Percentiles rank a stretch among this genome's conserved stretches.
These are phyloP conservation scores for Carcina quercana DNA, from an alignment of 2,888 invertebrate species.

Conservation along the genomic window DNA sequence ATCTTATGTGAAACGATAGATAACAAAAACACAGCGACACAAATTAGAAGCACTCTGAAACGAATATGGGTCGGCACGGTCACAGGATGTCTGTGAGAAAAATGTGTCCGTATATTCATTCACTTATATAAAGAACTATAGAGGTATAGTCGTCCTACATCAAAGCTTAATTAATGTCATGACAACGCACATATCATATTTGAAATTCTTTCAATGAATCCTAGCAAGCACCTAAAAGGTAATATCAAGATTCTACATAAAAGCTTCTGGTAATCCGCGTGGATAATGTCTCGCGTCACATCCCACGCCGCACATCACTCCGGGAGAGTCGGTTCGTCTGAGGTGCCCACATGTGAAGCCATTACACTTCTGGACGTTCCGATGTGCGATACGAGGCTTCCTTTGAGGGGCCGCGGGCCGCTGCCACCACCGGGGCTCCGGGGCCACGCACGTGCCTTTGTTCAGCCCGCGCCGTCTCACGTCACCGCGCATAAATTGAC, in stretches of 20 bases:
- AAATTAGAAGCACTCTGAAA: no score
- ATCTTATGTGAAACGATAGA: no score
- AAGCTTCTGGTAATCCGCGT: slow-evolving; percentile 41
- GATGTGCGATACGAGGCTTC: slow-evolving; percentile 45
- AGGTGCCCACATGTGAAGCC: slow-evolving; percentile 57
- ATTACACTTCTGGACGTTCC: slow-evolving; percentile 60
- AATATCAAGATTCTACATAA: slow-evolving; percentile 36
- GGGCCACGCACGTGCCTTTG: slow-evolving; percentile 68
- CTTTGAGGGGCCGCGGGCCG: slow-evolving; percentile 53
- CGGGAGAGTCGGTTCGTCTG: slow-evolving; percentile 53
- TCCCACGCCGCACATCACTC: slow-evolving; percentile 54
- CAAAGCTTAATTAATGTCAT: no score
- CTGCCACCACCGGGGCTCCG: no score
- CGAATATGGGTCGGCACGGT: no score
- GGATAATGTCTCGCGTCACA: slow-evolving; percentile 48
- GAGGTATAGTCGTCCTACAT: no score
- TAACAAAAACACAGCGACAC: no score
- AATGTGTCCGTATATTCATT: no score
- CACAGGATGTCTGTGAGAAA: no score
- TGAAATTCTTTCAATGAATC: no score
- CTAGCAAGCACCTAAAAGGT: slow-evolving; percentile 29
- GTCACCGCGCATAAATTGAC: slow-evolving; percentile 60
- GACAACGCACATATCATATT: no score
- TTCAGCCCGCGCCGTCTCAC: slow-evolving; percentile 48
- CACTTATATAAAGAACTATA: no score